Percentiles rank a stretch among this genome's conserved stretches.
These are phyloP conservation scores for Alethe castanea DNA, from an alignment of 2,113 vertebrate genomes.

Conservation along the genomic window DNA sequence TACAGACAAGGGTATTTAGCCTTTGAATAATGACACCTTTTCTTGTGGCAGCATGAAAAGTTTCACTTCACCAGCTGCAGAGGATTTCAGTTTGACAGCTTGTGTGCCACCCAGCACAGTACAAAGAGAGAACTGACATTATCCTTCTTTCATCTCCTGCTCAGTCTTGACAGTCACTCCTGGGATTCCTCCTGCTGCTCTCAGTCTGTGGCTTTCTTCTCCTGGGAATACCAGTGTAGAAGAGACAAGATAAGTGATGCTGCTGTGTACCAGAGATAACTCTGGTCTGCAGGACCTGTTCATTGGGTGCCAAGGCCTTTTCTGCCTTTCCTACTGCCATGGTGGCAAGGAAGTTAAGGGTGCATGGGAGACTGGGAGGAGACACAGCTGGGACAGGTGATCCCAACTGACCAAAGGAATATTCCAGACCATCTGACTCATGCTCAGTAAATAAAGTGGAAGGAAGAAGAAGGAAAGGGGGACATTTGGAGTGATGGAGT, in stretches of 20 bases:
- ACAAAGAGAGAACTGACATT: background rate
- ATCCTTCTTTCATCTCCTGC: background rate
- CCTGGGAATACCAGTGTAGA: background rate
- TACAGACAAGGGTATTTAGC: background rate
- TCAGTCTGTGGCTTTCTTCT: background rate
- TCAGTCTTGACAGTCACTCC: background rate
- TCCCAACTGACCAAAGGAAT: background rate
- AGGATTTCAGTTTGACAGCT: background rate
- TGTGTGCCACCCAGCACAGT: background rate
- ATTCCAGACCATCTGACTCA: background rate
- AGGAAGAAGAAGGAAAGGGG: accelerated
- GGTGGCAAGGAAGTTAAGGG: accelerated
- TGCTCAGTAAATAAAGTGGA: accelerated
- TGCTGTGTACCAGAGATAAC: background rate
- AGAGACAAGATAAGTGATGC: background rate
- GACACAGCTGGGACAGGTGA: background rate
- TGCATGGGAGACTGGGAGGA: background rate
- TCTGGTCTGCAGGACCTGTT: background rate
- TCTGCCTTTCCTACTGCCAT: background rate
- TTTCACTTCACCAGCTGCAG: background rate
- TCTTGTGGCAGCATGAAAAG: background rate
- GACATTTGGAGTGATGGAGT: background rate
- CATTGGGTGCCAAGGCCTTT: background rate
- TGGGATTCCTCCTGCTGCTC: background rate
- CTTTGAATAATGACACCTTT: background rate